Evolutionary conservation across 2,113 vertebrate genomes (phyloP), one percentile per base, ranked within the genome.

Genomic region (Ginglymostoma cirratum): DNA sequence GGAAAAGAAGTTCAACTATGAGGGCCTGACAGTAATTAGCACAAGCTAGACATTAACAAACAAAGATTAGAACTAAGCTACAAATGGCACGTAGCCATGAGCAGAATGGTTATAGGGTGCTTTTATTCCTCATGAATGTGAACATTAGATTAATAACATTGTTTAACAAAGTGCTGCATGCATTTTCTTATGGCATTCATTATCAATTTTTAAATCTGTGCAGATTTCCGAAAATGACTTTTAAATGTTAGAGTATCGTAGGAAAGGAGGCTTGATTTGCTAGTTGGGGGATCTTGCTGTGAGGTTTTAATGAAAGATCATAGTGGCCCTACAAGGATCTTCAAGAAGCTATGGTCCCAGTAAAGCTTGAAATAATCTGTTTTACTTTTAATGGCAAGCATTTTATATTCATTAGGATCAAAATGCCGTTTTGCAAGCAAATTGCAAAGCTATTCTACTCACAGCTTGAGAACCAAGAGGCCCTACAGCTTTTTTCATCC

Each of bases 321-420:
- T 98, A 99, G 98, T 98, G 98, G 98, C 98, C 98, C 98, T 98
- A 98, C 98, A 98, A 98, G 23, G 98, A 98, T 98, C 97, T 98
- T 98, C 98, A 98, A 98, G 98, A 98, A 98, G 98, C 98, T 98
- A 98, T 97, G 97, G 98, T 98, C 98, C 98, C 98, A 98, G 98
- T 98, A 98, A 99, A 98, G 99, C 98, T 98, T 98, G 97, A 98
- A 98, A 98, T 99, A 99, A 99, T 99, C 98, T 98, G 98, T 99
- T 98, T 98, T 99, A 98, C 98, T 99, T 99, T 98, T 99, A 99
- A 99, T 99, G 98, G 98, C 98, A 98, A 98, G 98, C 98, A 99
- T 99, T 99, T 99, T 99, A 99, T 99, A 98, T 99, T 99, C 98
- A 99, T 99, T 99, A 99, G 98, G 98, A 99, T 99, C 98, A 99